Evolutionary conservation across 2,113 vertebrate genomes (phyloP).

Genomic region (Coracopsis vasa): DNA sequence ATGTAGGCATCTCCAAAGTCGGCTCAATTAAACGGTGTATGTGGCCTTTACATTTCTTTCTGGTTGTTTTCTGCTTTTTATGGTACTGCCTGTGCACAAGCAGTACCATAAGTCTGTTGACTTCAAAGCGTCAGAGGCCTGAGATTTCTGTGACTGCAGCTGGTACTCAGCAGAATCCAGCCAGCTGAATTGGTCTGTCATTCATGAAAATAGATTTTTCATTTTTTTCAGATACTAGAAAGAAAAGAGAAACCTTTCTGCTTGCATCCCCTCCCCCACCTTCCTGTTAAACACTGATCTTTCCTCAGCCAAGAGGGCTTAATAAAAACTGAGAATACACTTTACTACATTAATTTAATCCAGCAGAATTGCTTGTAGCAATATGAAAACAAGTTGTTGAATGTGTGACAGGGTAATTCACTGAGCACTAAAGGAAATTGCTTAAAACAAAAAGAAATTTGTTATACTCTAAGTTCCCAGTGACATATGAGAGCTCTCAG

Average conservation of each 20-base stretch:
- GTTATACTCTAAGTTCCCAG: background rate
- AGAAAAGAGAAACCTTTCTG: slow-evolving; percentile 22
- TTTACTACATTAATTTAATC: background rate
- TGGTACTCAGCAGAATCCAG: background rate
- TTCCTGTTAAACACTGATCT: background rate
- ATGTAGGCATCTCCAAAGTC: background rate
- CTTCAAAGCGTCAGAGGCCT: background rate
- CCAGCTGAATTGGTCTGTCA: background rate
- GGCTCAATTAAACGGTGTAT: background rate
- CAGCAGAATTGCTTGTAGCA: background rate
- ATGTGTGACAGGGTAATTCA: slow-evolving; percentile 35
- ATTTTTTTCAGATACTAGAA: background rate
- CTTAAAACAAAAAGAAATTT: slow-evolving; percentile 39
- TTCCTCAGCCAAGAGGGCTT: background rate
- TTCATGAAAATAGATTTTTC: background rate
- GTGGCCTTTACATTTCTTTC: background rate
- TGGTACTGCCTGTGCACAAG: background rate
- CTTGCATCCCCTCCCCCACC: background rate
- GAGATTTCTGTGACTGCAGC: background rate
- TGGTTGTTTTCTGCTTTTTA: background rate
- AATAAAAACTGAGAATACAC: background rate
- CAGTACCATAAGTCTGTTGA: background rate
- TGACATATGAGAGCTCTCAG: background rate
- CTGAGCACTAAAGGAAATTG: background rate
- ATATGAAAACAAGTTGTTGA: slow-evolving; percentile 14